A percentile compares a stretch with the other conserved stretches of the same genome.
phyloP scores from a whole-genome alignment of 2,888 invertebrate species.

The Harpalus rufipes region DNA sequence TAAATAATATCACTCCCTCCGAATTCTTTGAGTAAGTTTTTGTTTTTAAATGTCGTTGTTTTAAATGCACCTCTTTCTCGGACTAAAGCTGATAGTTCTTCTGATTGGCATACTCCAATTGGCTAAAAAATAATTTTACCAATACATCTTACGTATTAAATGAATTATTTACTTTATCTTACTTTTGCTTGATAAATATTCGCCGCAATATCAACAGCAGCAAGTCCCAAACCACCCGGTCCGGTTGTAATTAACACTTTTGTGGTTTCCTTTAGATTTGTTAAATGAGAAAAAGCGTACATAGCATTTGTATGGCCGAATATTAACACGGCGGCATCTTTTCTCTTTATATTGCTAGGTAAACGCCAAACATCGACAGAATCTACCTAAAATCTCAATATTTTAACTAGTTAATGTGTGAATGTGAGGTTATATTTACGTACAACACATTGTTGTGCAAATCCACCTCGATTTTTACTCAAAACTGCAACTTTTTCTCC shows the following conservation, averaged over 20 bases:
- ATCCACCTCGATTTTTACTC: constrained; percentile 80
- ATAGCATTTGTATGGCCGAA: constrained; percentile 84
- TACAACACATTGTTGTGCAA: constrained; percentile 82
- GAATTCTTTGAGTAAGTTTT: constrained; percentile 79
- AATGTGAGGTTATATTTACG: constrained; percentile 65
- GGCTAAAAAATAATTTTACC: constrained; percentile 77
- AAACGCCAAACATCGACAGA: constrained; percentile 81
- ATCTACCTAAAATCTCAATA: constrained; percentile 71
- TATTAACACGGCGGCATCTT: constrained; percentile 80
- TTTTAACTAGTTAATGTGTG: not conserved
- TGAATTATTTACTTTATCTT: constrained; percentile 43
- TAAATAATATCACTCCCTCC: constrained; percentile 83
- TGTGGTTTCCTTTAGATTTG: constrained; percentile 78
- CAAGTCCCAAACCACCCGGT: constrained; percentile 82
- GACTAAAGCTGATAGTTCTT: constrained; percentile 80
- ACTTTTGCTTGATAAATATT: constrained; percentile 84
- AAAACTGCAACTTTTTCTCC: constrained; percentile 83
- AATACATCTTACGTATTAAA: not conserved
- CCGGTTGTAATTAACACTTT: constrained; percentile 83
- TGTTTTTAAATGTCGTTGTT: constrained; percentile 81
- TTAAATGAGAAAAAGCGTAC: constrained; percentile 81
- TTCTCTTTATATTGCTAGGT: constrained; percentile 78
- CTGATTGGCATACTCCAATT: constrained; percentile 83
- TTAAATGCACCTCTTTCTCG: constrained; percentile 83
- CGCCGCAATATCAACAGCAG: constrained; percentile 84